Percentiles rank a stretch among this genome's conserved stretches.
phyloP scores from a whole-genome alignment of 2,113 vertebrate species.

The Tragelaphus scriptus region DNA sequence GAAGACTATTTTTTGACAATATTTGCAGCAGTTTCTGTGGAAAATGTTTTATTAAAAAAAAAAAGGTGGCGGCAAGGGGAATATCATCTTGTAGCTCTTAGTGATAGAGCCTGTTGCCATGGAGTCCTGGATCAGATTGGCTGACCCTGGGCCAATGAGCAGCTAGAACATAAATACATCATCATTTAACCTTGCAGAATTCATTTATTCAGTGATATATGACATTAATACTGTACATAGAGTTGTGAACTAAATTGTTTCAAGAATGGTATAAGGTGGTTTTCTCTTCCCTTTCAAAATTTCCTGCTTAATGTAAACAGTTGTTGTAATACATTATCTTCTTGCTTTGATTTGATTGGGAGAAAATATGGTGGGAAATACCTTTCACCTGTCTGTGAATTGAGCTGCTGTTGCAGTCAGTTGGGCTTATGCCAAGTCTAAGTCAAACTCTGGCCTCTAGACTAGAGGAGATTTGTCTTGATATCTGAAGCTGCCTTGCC shows the following conservation, averaged over 20 bases:
- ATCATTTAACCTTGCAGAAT: conserved; percentile 67
- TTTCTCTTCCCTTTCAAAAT: neutral
- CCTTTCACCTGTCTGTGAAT: neutral
- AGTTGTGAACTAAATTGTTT: conserved; percentile 31
- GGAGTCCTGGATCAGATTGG: conserved; percentile 89
- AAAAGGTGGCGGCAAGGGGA: conserved; percentile 38
- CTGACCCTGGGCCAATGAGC: conserved; percentile 84
- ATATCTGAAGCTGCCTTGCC: neutral
- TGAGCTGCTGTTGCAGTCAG: neutral
- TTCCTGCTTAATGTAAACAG: conserved; percentile 20
- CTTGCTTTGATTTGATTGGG: neutral
- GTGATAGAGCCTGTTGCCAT: conserved; percentile 93
- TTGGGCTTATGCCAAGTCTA: conserved; percentile 11
- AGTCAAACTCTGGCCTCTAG: neutral
- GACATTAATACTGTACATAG: conserved; percentile 5
- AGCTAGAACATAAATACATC: conserved; percentile 63
- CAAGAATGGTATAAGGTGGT: neutral
- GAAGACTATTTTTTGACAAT: conserved; percentile 12
- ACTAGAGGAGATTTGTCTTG: neutral
- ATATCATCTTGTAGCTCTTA: conserved; percentile 85
- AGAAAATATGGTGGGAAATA: neutral
- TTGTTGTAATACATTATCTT: neutral
- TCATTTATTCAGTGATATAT: conserved; percentile 19
- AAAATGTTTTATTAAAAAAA: conserved; percentile 27
- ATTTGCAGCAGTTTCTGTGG: conserved; percentile 38